Evolutionary conservation across 2,113 vertebrate species (phyloP).

Genomic region (Otis tarda): DNA sequence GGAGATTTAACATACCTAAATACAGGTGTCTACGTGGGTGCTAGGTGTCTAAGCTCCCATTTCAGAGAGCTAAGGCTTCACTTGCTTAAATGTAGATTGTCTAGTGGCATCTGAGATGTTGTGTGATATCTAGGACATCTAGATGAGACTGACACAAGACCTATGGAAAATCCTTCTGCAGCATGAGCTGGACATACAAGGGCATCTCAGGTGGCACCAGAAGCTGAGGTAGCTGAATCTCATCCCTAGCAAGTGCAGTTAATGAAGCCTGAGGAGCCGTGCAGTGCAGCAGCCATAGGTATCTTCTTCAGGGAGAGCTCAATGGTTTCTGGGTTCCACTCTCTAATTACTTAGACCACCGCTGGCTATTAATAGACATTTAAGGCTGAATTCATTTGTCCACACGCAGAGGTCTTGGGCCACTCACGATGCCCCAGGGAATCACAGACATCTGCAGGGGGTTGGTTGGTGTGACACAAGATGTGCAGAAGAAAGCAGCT

Average conservation of each 20-base stretch:
- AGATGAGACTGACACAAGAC: background rate
- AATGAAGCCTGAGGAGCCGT: background rate
- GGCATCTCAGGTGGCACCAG: background rate
- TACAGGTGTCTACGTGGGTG: background rate
- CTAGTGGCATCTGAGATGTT: background rate
- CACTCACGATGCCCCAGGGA: background rate
- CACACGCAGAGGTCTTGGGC: background rate
- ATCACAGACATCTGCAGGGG: accelerated
- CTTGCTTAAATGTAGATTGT: background rate
- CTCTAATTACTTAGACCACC: background rate
- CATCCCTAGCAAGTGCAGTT: background rate
- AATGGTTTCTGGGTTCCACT: background rate
- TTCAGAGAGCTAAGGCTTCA: background rate
- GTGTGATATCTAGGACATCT: background rate
- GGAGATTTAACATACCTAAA: background rate
- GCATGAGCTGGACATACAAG: background rate
- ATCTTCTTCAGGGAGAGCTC: background rate
- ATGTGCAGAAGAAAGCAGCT: background rate
- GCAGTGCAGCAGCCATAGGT: background rate
- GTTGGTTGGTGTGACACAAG: background rate
- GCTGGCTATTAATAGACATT: background rate
- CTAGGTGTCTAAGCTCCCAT: background rate
- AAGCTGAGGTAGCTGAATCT: background rate
- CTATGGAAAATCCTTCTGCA: background rate
- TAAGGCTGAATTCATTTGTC: background rate